Evolutionary conservation across 2,797 vertebrate species (phyloP).

Genomic region (Adelosebastes latens): DNA sequence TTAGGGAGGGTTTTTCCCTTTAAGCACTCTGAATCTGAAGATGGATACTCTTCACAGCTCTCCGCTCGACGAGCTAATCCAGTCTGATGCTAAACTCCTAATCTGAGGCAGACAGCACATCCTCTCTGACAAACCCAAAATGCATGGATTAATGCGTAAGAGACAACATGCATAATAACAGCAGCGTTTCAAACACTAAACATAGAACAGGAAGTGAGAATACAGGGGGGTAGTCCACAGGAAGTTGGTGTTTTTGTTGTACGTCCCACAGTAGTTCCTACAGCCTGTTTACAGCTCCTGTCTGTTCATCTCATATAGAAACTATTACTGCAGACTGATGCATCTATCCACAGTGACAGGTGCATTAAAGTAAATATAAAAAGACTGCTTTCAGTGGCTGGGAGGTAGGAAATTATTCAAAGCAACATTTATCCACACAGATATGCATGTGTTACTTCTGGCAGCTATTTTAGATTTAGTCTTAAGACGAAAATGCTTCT

Average conservation of each 20-base stretch:
- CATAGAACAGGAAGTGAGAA: conserved; percentile 41
- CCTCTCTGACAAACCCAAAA: not conserved
- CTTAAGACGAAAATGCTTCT: too few species aligned
- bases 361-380: not conserved
- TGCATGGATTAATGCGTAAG: not conserved
- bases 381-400: not conserved
- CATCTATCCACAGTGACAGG: not conserved
- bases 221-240: conserved; percentile 9
- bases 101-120: not conserved
- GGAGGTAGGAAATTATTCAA: not conserved
- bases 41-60: not conserved
- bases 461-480: too few species aligned
- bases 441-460: not conserved
- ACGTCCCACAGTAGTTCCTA: not conserved
- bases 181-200: not conserved
- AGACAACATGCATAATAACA: not conserved
- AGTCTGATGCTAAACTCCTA: conserved; percentile 13
- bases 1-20: conserved; percentile 15
- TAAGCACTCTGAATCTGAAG: not conserved
- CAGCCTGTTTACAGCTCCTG: not conserved
- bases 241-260: conserved; percentile 11
- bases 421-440: not conserved
- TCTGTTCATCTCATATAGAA: not conserved
- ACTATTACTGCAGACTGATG: not conserved
- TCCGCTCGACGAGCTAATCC: conserved; percentile 21